These are phyloP conservation scores for Coecobrya sp. DNA, from an alignment of 2,888 invertebrate species.

Conservation along the genomic window DNA sequence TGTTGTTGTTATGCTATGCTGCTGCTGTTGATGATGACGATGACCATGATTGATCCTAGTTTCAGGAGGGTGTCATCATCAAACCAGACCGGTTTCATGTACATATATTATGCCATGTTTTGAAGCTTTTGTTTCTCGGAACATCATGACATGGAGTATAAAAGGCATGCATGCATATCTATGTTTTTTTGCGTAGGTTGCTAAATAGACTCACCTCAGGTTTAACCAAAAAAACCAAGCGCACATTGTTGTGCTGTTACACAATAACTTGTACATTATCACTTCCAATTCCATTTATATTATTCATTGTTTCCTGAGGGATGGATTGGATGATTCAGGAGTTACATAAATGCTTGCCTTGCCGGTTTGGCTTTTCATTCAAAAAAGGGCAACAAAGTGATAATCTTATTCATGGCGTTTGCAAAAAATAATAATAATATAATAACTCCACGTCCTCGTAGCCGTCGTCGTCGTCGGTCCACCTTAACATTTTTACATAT, in stretches of 20 bases:
- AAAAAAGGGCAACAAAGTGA: constrained; percentile 64
- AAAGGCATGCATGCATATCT: neutral
- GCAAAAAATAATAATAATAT: neutral
- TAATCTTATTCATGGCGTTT: constrained; percentile 65
- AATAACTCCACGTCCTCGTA: constrained; percentile 11
- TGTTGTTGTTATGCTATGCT: neutral
- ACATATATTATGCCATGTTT: constrained; percentile 70
- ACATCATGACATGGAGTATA: constrained; percentile 54
- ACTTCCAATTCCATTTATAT: constrained; percentile 73
- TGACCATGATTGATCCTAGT: constrained; percentile 51
- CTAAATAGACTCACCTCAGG: constrained; percentile 46
- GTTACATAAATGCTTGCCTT: constrained; percentile 22
- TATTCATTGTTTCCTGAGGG: constrained; percentile 80
- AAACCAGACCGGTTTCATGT: constrained; percentile 74
- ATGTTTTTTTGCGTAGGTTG: constrained; percentile 63
- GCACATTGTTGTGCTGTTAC: constrained; percentile 48
- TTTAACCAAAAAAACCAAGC: constrained; percentile 14
- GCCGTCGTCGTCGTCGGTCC: neutral
- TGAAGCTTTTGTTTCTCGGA: constrained; percentile 70
- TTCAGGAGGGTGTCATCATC: constrained; percentile 68
- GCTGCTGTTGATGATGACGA: neutral
- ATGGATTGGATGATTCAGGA: constrained; percentile 47
- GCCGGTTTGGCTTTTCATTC: constrained; percentile 62
- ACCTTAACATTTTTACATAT: neutral
- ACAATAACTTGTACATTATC: constrained; percentile 56